These are phyloP conservation scores for Carduelis carduelis DNA, from an alignment of 2,797 vertebrate species.

Conservation along the genomic window DNA sequence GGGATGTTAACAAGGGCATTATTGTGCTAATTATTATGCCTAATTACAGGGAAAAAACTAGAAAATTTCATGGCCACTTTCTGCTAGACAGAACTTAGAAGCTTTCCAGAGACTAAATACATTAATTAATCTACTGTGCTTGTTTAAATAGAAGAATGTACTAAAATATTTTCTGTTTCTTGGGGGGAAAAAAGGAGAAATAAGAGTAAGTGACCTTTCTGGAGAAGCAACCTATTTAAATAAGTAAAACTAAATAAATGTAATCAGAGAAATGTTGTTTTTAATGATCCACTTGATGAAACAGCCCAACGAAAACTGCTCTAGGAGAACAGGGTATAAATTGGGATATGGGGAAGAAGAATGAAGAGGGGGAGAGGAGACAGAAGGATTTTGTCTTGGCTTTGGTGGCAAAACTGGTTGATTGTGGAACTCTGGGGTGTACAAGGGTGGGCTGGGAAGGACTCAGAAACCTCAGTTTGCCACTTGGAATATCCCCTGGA, in stretches of 20 bases:
- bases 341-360: neutral
- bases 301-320: neutral
- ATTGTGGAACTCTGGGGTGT: neutral
- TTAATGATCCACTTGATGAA: neutral
- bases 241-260: neutral
- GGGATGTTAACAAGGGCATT: slow-evolving; percentile 32
- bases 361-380: neutral
- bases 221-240: neutral
- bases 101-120: slow-evolving; percentile 17
- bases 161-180: neutral
- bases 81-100: neutral
- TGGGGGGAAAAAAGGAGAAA: neutral
- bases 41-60: neutral
- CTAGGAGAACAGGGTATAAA: neutral
- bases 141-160: neutral
- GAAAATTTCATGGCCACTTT: neutral
- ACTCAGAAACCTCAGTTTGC: neutral
- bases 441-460: neutral
- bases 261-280: neutral
- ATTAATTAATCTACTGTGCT: slow-evolving; percentile 11
- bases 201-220: neutral
- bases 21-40: slow-evolving; percentile 39
- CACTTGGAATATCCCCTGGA: rapidly evolving
- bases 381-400: rapidly evolving
- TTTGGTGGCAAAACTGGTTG: neutral